Evolutionary conservation across 2,797 vertebrate species (phyloP), one percentile per base, ranked within the genome.

Genomic region (Muscicapa comitata): DNA sequence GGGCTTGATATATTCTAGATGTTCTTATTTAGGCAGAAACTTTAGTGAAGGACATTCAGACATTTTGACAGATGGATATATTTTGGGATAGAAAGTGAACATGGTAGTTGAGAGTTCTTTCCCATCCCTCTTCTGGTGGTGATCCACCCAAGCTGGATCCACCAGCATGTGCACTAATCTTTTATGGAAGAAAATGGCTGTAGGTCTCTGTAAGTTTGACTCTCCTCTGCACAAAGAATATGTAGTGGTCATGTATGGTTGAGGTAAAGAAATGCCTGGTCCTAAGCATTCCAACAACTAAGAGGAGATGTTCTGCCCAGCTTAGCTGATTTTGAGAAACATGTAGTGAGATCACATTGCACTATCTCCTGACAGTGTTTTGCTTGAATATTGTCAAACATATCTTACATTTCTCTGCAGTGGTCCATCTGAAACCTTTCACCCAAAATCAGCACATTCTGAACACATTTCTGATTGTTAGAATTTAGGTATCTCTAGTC

Each of bases 371-470:
- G 58, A 40, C 48, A 38, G 45, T 37, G 31, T 33, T 77, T 75
- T 51, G 8, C 6, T 33, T 78, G 37, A 33, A 24, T 55, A 0
- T 40, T 79, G 17, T 62, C 51, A 87, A 63, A 23, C 2, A 0
- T 66, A 33, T 20, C 33, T 68, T 79, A 21, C 0, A 0, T 62
- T 86, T 65, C n/a, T 88, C 17, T 72, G 57, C 23, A 28, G 15
- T 68, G 33, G 17, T 68, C 53, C 3, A 0, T 50, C 21, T 67
- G 54, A 50, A 81, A 47, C n/a, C 54, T 68, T 78, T 35, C 58
- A 4, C 11, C 9, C 9, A 0, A 75, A 47, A 58, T 33, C 1
- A 2, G 13, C 37, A 13, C 3, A 1, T 85, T 82, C 40, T 61
- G 35, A 67, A 19, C 19, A 14, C 13, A 1, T 79, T 73, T 43